These are phyloP conservation scores for Danio kyathit DNA, from an alignment of 2,797 vertebrate species.

Conservation along the genomic window DNA sequence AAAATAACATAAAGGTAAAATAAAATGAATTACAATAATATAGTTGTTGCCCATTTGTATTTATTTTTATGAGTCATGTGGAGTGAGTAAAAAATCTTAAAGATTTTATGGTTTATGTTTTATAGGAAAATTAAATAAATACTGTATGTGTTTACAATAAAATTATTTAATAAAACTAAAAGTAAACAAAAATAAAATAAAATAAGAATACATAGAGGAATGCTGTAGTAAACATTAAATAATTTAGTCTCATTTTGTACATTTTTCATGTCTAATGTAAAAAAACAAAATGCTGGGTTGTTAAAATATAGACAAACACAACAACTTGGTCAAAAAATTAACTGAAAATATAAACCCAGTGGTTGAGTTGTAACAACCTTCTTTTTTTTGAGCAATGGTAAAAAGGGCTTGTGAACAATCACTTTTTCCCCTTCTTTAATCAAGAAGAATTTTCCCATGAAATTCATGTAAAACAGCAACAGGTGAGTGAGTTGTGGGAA, in stretches of 20 bases:
- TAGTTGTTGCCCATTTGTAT: too few species aligned
- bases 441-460: conserved; percentile 33
- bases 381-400: not conserved
- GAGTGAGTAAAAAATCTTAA: too few species aligned
- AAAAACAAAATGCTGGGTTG: not conserved
- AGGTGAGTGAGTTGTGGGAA: conserved; percentile 51
- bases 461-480: conserved; percentile 40
- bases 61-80: too few species aligned
- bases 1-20: too few species aligned
- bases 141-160: too few species aligned
- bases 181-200: not conserved
- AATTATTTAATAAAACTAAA: not conserved
- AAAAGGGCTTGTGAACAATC: not conserved
- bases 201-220: not conserved
- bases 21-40: too few species aligned
- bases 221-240: not conserved
- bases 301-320: too few species aligned
- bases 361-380: too few species aligned
- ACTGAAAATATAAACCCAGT: too few species aligned
- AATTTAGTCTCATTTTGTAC: not conserved
- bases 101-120: too few species aligned
- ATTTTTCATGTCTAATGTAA: not conserved
- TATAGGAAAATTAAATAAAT: too few species aligned
- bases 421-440: conserved; percentile 5
- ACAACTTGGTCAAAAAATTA: too few species aligned